phyloP scores from a whole-genome alignment of 23 tunicate species.

The Oikopleura vanhoeffeni region DNA sequence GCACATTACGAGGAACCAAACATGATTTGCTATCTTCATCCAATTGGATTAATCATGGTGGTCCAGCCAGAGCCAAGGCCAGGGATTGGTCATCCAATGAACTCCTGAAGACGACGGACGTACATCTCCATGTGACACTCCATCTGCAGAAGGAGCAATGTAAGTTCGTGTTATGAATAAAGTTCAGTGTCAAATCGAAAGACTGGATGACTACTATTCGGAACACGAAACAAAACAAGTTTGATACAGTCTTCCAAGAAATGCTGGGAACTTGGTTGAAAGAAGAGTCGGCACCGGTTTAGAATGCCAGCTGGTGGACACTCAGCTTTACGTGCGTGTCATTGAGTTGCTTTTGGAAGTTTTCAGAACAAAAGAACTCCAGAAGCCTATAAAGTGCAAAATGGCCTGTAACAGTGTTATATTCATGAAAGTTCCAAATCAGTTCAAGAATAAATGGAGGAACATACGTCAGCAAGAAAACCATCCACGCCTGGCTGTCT shows the following conservation, averaged over 20 bases:
- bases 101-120: neutral
- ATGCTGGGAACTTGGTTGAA: neutral
- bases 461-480: no score
- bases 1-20: neutral
- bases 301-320: neutral
- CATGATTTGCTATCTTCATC: neutral
- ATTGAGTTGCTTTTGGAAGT: neutral
- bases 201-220: neutral
- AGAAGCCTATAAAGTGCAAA: neutral
- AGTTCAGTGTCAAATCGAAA: neutral
- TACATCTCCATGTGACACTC: neutral
- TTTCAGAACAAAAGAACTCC: neutral
- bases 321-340: neutral
- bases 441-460: no score
- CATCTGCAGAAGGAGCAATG: neutral
- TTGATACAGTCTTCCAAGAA: neutral
- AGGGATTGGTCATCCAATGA: neutral
- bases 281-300: neutral
- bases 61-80: neutral
- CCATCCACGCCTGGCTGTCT: no score
- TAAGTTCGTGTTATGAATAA: neutral
- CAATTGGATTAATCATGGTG: neutral
- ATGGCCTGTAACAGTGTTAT: neutral
- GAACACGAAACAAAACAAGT: neutral
- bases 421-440: neutral